These are phyloP conservation scores for Hydrolagus affinis DNA, from an alignment of 2,113 vertebrate species.

Conservation along the genomic window DNA sequence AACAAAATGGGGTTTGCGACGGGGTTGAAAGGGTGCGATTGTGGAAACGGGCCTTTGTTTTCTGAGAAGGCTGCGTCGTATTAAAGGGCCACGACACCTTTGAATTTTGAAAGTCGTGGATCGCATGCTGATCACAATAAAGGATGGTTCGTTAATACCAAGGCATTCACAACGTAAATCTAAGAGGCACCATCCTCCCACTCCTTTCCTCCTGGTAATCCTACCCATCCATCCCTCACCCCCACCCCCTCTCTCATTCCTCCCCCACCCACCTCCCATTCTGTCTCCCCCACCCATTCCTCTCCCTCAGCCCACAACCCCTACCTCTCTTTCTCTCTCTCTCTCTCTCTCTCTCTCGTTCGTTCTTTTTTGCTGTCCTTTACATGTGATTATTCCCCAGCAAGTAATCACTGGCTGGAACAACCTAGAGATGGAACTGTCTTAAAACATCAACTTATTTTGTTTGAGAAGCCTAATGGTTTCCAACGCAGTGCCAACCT, in stretches of 20 bases:
- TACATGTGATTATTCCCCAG: neutral
- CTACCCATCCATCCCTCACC: no score
- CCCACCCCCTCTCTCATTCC: no score
- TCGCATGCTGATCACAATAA: neutral
- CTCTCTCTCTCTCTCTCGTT: neutral
- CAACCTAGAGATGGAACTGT: neutral
- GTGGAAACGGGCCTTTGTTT: neutral
- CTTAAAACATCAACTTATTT: conserved; percentile 2
- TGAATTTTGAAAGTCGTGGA: conserved; percentile 4
- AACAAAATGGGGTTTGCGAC: neutral
- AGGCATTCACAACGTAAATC: neutral
- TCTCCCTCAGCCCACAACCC: neutral
- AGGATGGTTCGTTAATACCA: neutral
- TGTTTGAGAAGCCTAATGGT: neutral
- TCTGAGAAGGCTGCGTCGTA: neutral
- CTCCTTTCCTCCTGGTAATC: no score
- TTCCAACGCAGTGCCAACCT: neutral
- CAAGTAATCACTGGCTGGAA: neutral
- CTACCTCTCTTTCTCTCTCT: no score
- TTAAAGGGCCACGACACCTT: neutral
- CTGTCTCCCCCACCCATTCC: no score
- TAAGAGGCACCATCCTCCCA: neutral
- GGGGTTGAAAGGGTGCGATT: neutral
- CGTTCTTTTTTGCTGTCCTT: neutral
- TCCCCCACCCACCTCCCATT: no score